Evolutionary conservation across 2,113 vertebrate genomes (phyloP), one percentile per base, ranked within the genome.

Genomic region (Cyprinodon brontotheroides): DNA sequence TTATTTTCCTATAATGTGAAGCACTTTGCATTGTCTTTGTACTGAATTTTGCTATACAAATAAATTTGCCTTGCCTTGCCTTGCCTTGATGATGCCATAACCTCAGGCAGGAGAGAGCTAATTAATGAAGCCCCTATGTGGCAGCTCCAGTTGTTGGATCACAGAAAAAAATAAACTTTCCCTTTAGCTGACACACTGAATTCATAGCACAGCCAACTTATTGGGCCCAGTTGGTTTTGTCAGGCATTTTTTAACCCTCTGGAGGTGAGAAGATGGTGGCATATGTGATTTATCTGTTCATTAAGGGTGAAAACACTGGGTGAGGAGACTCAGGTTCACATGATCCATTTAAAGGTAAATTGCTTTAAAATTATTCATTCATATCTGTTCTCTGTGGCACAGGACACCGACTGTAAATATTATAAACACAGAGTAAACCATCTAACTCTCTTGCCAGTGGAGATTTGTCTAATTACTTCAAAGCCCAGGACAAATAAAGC

Each of bases 401-500:
- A 50, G 22, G 3, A 4, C 50, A 45, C 41, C 64, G 22, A 39
- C 78, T 68, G 53, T 53, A 63, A 59, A 12, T 20, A 40, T 68
- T 36, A 14, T 0, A 60, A 69, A 43, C 29, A 37, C 37, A 64
- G 75, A 80, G 36, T 40, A 41, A 65, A 77, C 20, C 50, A 71
- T 86, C 85, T 85, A 66, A 80, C 65, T 59, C 79, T 47, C 13
- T 70, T 64, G 72, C 62, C 76, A n/a, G 43, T 70, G 57, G 66
- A 78, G 72, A 40, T 75, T 62, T 69, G 14, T 82, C 61, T 57
- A 78, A 86, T 82, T 75, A 80, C 60, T 53, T 78, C 62, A 75
- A 78, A 80, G 79, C 77, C 53, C 72, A 29, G 73, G 75, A 80
- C 76, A 80, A 86, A 82, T 73, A 69, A 79, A 43, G 45, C 48